Evolutionary conservation across 2,113 vertebrate genomes (phyloP).

Genomic region (Astur gentilis): DNA sequence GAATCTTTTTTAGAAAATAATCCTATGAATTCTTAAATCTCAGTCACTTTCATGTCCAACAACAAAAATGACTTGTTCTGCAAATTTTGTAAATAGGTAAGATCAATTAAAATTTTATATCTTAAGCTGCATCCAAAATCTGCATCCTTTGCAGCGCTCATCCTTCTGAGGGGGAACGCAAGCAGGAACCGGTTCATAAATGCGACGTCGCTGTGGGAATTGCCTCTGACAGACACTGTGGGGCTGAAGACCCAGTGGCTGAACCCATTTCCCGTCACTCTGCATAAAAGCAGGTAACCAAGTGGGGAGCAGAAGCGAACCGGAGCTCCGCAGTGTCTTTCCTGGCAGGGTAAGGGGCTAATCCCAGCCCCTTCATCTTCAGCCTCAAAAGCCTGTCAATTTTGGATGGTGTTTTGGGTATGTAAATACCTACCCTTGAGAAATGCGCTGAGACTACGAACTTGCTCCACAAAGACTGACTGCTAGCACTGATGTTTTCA

Average conservation of each 20-base stretch:
- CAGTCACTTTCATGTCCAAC: background rate
- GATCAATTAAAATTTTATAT: background rate
- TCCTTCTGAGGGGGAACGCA: background rate
- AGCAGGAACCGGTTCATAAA: background rate
- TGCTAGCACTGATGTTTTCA: background rate
- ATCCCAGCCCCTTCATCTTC: background rate
- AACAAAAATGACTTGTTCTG: background rate
- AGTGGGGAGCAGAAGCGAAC: background rate
- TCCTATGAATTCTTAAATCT: background rate
- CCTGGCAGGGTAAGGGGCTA: background rate
- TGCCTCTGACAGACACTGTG: background rate
- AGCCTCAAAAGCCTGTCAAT: background rate
- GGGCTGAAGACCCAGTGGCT: background rate
- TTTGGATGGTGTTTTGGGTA: background rate
- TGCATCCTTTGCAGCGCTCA: background rate
- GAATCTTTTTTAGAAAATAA: background rate
- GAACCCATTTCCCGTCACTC: background rate
- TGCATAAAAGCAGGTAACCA: background rate
- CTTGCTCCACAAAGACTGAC: background rate
- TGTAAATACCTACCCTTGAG: background rate
- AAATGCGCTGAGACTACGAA: background rate
- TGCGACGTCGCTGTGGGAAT: accelerated
- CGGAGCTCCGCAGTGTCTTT: background rate
- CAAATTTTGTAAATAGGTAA: background rate
- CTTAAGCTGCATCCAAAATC: background rate